Evolutionary conservation across 2,888 invertebrate species (phyloP), one percentile per base, ranked within the genome.

Genomic region (Drosophila pegasa): DNA sequence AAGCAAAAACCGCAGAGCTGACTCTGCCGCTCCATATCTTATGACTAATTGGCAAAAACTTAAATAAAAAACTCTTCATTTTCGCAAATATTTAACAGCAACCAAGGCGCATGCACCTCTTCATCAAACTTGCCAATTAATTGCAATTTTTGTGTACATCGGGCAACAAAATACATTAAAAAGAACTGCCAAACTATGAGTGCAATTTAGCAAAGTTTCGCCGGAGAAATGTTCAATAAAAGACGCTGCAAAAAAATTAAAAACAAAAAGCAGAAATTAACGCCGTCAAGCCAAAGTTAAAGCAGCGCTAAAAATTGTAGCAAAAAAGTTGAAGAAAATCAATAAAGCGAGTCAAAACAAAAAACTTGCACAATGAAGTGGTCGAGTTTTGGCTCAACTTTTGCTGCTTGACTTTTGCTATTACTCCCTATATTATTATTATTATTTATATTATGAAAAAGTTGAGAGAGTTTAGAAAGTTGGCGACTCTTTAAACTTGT

Each of bases 381-480:
- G 65, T 59, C 55, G 43, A 54, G 31, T 54, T 48, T 22, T 20
- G 45, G 25, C 47, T 37, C 25, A 58, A 61, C 40, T 66, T 64
- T 64, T 29, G 43, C 20, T 27, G 35, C 59, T 31, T 43, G 27
- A 27, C 33, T 41, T 33, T 41, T n/a, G 47, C 48, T n/a, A 48
- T 31, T 31, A 48, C 14, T 20, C 25, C 6, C 35, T 12, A 14
- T 18, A 51, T 20, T 51, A 37, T 62, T 61, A 40, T 58, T 66
- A 47, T 68, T 50, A 16, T 27, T 54, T 65, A 59, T 66, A 41
- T 54, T 50, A 41, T 38, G 43, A 25, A 31, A 45, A 41, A 73
- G 77, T 73, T 73, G 47, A 65, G 18, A 74, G 71, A 71, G 72
- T 72, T 73, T 52, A 56, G 61, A 78, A 78, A 80, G 58, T 71